A percentile compares a stretch with the other conserved stretches of the same genome.
phyloP scores from a whole-genome alignment of 2,797 vertebrate genomes.

The Clarias platycephalus region DNA sequence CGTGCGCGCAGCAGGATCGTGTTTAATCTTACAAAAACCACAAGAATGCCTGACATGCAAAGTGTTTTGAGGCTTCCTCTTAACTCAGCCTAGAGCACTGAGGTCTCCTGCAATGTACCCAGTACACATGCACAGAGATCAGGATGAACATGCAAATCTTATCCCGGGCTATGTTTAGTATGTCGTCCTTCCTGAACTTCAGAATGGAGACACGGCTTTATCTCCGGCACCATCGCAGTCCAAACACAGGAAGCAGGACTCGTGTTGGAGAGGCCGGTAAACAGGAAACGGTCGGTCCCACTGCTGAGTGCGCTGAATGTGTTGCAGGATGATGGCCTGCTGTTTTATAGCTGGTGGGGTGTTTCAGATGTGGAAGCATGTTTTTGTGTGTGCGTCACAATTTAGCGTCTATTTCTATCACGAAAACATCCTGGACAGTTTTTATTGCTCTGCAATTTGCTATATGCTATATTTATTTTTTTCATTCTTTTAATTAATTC shows the following conservation, averaged over 20 bases:
- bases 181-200: slow-evolving; percentile 34
- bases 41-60: background rate
- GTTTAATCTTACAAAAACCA: background rate
- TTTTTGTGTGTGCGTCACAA: background rate
- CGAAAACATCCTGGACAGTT: background rate
- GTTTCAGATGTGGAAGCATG: background rate
- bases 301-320: background rate
- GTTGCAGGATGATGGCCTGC: background rate
- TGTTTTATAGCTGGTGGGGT: slow-evolving; percentile 9
- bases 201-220: background rate
- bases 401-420: background rate
- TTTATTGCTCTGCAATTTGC: background rate
- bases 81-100: background rate
- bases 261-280: slow-evolving; percentile 34
- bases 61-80: background rate
- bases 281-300: slow-evolving; percentile 42
- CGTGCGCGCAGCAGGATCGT: background rate
- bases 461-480: no score
- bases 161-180: slow-evolving; percentile 25
- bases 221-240: slow-evolving; percentile 37
- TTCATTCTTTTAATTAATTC: no score
- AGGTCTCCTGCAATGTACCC: background rate
- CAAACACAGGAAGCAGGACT: slow-evolving; percentile 47
- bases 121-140: background rate
- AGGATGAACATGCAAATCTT: slow-evolving; percentile 41